Evolutionary conservation across 1,140 invertebrate species (phyloP), one percentile per base, ranked within the genome.

Genomic region (Trichonephila clavata): DNA sequence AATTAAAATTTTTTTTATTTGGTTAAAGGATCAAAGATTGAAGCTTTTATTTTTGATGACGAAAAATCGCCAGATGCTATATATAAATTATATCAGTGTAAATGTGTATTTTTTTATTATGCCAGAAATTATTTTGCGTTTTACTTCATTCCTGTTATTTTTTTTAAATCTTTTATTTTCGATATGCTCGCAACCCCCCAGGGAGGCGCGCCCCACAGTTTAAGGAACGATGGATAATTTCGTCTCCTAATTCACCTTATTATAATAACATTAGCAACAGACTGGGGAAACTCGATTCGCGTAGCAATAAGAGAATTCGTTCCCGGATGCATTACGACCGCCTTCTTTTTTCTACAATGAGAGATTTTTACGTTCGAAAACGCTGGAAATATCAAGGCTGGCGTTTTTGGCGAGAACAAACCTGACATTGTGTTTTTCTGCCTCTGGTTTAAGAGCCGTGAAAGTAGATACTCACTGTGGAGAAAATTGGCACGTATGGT

Each of bases 381-480:
- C 21, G 20, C 24, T 24, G 50, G 81, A 83, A 83, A 83, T 50
- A 81, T 21, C 43, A 83, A 83, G 81, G 81, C 50, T 77, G 71
- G 71, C 18, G 18, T 77, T 77, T n/a, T 77, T 77, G 32, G 27
- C 65, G 27, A 27, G 27, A 77, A 77, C 27, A 77, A 77, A 77
- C 71, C 71, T 39, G 32, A 20, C 71, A 77, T 77, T 77, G 39
- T 77, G 71, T 77, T 39, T 27, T 68, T 68, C 24, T n/a, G 65
- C n/a, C 24, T 27, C 14, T 39, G 14, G 71, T 77, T 77, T 39
- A 32, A 39, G 71, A 27, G 32, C 71, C 71, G 71, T 77, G 27
- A 77, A 77, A 77, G 27, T 39, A 27, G 1, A 32, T 13, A 39
- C 32, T 1, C 1, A 32, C 32, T 39, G 27, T 27, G 68, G 32